Evolutionary conservation across 53 echinoderm and acorn worm species (phyloP).

Genomic region (Zoroaster sp.): DNA sequence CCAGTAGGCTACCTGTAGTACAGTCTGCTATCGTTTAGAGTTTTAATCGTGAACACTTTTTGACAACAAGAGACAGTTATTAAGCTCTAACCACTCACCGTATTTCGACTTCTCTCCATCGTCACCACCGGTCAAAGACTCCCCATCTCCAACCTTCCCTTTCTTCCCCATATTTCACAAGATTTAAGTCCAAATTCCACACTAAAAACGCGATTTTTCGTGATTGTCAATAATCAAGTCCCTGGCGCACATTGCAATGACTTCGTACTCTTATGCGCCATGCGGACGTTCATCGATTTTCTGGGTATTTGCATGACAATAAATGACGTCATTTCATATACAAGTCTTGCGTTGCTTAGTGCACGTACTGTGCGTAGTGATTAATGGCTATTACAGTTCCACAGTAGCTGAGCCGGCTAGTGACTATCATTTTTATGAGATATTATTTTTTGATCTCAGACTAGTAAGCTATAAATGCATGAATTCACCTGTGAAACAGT

Average conservation of each 20-base stretch:
- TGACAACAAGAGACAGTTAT: too few species aligned
- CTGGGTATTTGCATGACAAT: conserved; percentile 18
- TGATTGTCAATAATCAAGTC: not conserved
- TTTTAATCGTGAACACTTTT: too few species aligned
- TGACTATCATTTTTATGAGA: too few species aligned
- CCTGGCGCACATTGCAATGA: not conserved
- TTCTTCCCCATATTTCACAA: conserved; percentile 55
- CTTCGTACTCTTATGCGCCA: not conserved
- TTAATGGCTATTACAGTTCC: too few species aligned
- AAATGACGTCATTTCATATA: conserved; percentile 28
- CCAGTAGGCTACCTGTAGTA: too few species aligned
- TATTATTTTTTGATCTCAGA: too few species aligned
- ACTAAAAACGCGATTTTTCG: not conserved
- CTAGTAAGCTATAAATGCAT: too few species aligned
- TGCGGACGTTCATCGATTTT: not conserved
- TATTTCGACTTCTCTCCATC: conserved; percentile 60
- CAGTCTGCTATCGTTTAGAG: too few species aligned
- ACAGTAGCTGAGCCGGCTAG: too few species aligned
- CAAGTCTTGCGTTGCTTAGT: not conserved
- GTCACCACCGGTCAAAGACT: conserved; percentile 48
- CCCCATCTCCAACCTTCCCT: conserved; percentile 65
- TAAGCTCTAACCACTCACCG: conserved; percentile 64
- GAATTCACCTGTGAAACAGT: too few species aligned
- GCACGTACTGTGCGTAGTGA: too few species aligned
- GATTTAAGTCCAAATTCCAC: not conserved